Evolutionary conservation across 1,140 invertebrate genomes (phyloP).

Genomic region (Mizuhopecten yessoensis): DNA sequence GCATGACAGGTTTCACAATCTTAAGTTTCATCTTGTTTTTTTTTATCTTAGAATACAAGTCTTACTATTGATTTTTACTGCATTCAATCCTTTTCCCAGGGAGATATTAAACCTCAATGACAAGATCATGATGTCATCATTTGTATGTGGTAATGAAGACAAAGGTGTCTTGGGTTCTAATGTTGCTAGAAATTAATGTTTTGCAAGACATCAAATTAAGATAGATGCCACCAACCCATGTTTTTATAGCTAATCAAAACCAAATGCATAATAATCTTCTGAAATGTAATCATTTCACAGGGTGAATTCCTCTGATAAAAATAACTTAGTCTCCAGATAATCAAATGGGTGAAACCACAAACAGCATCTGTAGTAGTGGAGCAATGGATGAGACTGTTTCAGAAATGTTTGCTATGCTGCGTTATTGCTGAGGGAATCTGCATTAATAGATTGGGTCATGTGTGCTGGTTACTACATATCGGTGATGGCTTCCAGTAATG

Average conservation of each 20-base stretch:
- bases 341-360: neutral
- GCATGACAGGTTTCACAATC: neutral
- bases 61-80: neutral
- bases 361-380: no score
- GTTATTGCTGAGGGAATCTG: neutral
- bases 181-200: neutral
- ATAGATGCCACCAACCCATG: neutral
- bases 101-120: slow-evolving; percentile 14
- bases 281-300: neutral
- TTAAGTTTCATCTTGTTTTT: neutral
- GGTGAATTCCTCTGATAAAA: neutral
- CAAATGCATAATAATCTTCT: neutral
- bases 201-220: no score
- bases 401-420: neutral
- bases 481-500: neutral
- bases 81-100: neutral
- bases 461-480: neutral
- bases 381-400: neutral
- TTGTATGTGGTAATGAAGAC: neutral
- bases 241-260: neutral
- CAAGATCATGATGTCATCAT: neutral
- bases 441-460: neutral
- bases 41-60: neutral
- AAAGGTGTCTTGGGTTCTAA: neutral
- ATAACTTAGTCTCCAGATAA: neutral